These are phyloP conservation scores for Acrobasis suavella DNA, from an alignment of 2,888 invertebrate genomes.

Conservation along the genomic window DNA sequence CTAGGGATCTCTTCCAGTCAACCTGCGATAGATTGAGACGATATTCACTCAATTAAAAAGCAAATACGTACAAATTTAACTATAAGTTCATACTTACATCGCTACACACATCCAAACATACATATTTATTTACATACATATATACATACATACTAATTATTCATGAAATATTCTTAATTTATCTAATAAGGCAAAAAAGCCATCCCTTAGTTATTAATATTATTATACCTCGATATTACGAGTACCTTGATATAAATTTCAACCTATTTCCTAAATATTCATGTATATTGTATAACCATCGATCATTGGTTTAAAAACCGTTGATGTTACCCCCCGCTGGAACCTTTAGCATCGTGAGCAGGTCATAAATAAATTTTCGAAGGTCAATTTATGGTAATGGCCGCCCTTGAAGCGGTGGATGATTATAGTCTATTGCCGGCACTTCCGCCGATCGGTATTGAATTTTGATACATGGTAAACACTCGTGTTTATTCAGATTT, in stretches of 20 bases:
- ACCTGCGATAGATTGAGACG: too few relatives aligned
- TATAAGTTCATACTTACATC: too few relatives aligned
- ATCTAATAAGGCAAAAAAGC: too few relatives aligned
- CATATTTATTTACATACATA: too few relatives aligned
- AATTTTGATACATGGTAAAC: conserved; percentile 4
- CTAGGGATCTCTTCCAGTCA: too few relatives aligned
- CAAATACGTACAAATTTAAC: too few relatives aligned
- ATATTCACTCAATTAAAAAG: too few relatives aligned
- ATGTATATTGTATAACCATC: neutral
- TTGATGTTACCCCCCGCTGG: neutral
- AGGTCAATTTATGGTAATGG: conserved; percentile 16
- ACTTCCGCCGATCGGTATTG: conserved; percentile 17
- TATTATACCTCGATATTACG: neutral
- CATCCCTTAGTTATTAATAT: neutral
- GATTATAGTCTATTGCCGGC: conserved; percentile 16
- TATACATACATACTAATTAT: too few relatives aligned
- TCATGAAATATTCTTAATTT: too few relatives aligned
- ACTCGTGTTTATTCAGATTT: conserved; percentile 1
- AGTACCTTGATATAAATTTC: neutral
- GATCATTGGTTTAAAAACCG: neutral
- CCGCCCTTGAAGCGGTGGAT: conserved; percentile 16
- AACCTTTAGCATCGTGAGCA: conserved; percentile 7
- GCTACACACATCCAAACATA: too few relatives aligned
- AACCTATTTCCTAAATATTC: neutral
- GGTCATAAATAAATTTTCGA: conserved; percentile 22